A percentile compares a stretch with the other conserved stretches of the same genome.
phyloP scores from a whole-genome alignment of 2,113 vertebrate genomes.

The Orthochromis indermauri region DNA sequence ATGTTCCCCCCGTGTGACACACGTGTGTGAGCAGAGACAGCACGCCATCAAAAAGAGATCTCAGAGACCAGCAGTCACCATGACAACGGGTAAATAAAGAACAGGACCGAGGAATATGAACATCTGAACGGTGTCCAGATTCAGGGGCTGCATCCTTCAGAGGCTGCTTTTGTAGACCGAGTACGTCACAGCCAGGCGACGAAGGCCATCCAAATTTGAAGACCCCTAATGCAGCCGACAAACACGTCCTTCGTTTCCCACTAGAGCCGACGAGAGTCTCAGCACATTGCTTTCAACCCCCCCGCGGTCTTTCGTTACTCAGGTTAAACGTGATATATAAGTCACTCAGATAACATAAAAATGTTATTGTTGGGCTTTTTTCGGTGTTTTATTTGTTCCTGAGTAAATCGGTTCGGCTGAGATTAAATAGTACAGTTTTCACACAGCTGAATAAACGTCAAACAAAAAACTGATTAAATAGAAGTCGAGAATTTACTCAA shows the following conservation, averaged over 20 bases:
- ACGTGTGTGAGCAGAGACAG: neutral
- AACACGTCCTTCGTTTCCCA: neutral
- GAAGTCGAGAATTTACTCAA: neutral
- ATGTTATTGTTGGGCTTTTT: neutral
- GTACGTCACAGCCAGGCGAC: neutral
- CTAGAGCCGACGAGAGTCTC: neutral
- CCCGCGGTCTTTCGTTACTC: neutral
- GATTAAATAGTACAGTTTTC: neutral
- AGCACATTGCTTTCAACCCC: neutral
- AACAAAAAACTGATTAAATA: neutral
- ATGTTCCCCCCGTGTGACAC: neutral
- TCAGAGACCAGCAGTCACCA: neutral
- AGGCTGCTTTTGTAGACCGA: neutral
- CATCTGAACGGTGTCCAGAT: neutral
- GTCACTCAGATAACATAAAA: neutral
- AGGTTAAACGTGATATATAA: neutral
- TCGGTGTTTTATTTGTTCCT: neutral
- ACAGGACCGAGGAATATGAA: neutral
- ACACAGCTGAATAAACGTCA: neutral
- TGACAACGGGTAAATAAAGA: neutral
- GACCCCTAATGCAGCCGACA: neutral
- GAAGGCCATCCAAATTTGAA: neutral
- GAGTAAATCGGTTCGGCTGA: neutral
- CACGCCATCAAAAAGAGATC: neutral
- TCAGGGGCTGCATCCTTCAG: neutral